Conservation (phyloP, 2,797 vertebrate genomes). For the Brachyalestes nurse region DNA sequence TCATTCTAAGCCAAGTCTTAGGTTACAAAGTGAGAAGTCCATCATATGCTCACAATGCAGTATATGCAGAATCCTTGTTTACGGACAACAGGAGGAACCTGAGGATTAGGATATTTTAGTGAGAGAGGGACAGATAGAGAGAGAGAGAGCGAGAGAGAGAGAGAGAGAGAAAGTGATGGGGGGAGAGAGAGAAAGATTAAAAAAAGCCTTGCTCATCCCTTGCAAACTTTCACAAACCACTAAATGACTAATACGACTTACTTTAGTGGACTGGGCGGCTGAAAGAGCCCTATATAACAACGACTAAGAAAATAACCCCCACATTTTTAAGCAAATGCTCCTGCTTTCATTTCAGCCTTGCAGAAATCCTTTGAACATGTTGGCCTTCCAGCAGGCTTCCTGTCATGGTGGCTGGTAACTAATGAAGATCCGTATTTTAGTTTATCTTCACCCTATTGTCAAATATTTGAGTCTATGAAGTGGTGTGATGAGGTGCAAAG, state of each 20-base stretch:
- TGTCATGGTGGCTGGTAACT: constrained; percentile 89
- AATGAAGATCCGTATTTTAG: constrained; percentile 88
- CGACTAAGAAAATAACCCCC: background rate
- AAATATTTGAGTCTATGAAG: constrained; percentile 99
- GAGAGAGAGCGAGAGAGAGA: constrained; percentile 6
- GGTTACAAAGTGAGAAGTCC: constrained; percentile 4
- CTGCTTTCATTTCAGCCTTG: constrained; percentile 81
- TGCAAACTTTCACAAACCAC: background rate
- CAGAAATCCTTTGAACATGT: constrained; percentile 84
- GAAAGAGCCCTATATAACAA: background rate
- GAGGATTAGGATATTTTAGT: background rate
- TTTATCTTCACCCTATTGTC: constrained; percentile 98
- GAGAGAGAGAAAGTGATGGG: background rate
- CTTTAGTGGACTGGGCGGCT: background rate
- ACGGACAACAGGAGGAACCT: background rate
- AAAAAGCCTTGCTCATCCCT: background rate
- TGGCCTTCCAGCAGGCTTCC: constrained; percentile 83
- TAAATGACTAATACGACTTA: background rate
- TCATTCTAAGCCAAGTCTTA: constrained; percentile 17
- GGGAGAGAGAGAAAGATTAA: background rate
- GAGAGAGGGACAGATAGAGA: background rate
- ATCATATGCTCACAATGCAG: background rate
- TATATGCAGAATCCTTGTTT: background rate
- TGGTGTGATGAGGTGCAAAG: constrained; percentile 99
- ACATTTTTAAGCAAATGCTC: constrained; percentile 73